A percentile compares a stretch with the other conserved stretches of the same genome.
Conservation (phyloP, 2,797 vertebrate species). For the Chelmon rostratus region DNA sequence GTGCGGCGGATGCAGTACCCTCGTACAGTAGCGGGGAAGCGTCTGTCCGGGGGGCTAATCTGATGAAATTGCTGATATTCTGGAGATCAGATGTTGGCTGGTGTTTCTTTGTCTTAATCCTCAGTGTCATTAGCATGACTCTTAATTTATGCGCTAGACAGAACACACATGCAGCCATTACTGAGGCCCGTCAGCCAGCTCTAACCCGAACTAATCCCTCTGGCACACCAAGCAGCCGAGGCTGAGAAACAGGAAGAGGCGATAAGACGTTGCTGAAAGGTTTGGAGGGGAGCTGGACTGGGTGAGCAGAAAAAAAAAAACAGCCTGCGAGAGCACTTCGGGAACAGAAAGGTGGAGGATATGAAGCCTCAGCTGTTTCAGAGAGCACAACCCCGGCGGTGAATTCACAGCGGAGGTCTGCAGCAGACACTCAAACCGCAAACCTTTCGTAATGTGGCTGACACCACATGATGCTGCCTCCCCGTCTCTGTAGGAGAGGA, state of each 20-base stretch:
- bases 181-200: conserved; percentile 1
- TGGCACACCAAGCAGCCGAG: not conserved
- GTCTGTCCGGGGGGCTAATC: not conserved
- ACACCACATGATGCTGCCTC: conserved; percentile 11
- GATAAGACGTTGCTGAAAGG: conserved; percentile 19
- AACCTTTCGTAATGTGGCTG: conserved; percentile 11
- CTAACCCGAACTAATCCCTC: conserved; percentile 5
- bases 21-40: not conserved
- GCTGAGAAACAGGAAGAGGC: conserved; percentile 22
- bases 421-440: conserved; percentile 21
- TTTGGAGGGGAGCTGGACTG: not conserved
- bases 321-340: conserved; percentile 26
- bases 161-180: not conserved
- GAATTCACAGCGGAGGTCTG: conserved; percentile 52
- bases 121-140: not conserved
- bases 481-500: not conserved
- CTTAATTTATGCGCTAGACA: not conserved
- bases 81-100: not conserved
- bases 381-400: conserved; percentile 20
- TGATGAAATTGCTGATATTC: not conserved
- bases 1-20: not conserved
- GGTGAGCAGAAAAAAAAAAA: not conserved
- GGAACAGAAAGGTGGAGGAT: conserved; percentile 23
- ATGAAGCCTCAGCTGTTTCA: conserved; percentile 40
- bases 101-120: not conserved